A percentile compares a stretch with the other conserved stretches of the same genome.
phyloP scores from a whole-genome alignment of 1,140 invertebrate species.

The Thalassaphorura encarpata region DNA sequence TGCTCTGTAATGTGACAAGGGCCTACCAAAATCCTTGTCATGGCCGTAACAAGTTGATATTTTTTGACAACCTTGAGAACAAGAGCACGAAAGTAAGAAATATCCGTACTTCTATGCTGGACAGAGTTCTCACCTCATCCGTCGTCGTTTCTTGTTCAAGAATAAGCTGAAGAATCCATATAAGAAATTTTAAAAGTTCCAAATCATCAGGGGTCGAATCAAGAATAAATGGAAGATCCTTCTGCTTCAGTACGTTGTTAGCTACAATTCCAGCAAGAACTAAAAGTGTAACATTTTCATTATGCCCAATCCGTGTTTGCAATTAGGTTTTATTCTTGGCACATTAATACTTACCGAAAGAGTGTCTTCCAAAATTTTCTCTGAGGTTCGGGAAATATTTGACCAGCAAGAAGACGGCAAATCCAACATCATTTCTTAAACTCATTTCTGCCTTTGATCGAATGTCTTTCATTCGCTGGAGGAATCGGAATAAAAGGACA shows the following conservation, averaged over 20 bases:
- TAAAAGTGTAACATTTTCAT: background rate
- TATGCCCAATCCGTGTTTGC: no score
- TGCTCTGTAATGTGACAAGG: background rate
- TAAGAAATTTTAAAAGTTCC: slow-evolving; percentile 6
- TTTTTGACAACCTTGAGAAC: background rate
- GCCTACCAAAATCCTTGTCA: background rate
- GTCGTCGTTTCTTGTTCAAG: background rate
- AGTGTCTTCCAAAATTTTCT: background rate
- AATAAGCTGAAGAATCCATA: background rate
- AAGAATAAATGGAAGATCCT: background rate
- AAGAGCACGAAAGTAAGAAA: background rate
- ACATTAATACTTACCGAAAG: background rate
- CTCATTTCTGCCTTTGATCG: background rate
- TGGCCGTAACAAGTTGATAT: background rate
- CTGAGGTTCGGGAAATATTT: background rate
- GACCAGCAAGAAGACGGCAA: slow-evolving; percentile 1
- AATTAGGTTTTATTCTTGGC: background rate
- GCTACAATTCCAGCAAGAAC: slow-evolving; percentile 3
- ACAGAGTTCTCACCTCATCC: background rate
- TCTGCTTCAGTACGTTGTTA: background rate
- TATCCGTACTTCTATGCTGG: background rate
- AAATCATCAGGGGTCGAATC: slow-evolving; percentile 7
- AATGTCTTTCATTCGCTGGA: background rate
- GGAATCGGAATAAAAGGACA: slow-evolving; percentile 6
- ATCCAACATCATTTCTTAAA: slow-evolving; percentile 15